Evolutionary conservation across 2,797 vertebrate genomes (phyloP), one percentile per base, ranked within the genome.

Genomic region (Accipiter fasciatus): DNA sequence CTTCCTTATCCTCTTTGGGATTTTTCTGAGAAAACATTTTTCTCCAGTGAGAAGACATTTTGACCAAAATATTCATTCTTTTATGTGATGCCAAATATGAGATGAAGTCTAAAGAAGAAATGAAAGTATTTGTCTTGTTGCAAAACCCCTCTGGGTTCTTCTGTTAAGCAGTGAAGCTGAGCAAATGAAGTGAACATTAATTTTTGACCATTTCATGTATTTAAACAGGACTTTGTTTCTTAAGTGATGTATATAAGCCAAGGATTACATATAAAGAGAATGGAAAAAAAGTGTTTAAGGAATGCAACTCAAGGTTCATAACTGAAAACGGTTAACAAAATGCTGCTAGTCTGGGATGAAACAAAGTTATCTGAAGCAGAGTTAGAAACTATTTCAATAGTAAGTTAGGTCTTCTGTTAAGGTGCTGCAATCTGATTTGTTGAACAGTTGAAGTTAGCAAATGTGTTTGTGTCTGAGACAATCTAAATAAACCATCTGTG

Each of bases 1-100:
- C 54, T 89, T 97, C 89, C 87, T 81, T 88, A 59, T 78, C 59
- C 66, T 96, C 88, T 92, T 84, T 10, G 19, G 75, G 42, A 94
- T 93, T 95, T 97, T 92, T 90, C 81, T 71, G 67, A 92, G 84
- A 77, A 76, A 91, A 84, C 44, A 82, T 94, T 95, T 93, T 94
- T 96, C 52, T 94, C 39, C 58, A 78, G 39, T 91, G 65, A 94
- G 73, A 88, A 76, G 61, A 42, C 31, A 59, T 84, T 86, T 71
- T 66, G 64, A 85, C 77, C 2, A 0, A 50, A 84, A 90, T 80
- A 71, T 33, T 90, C 6, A 66, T 90, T 96, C 58, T 85, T 88
- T 72, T 29, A 91, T 93, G n/a, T 89, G 78, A 37, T 91, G 91
- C 89, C 94, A 97, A 94, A 71, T 91, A 73, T 28, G 66, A 96